A percentile compares a stretch with the other conserved stretches of the same genome.
Conservation (phyloP, 2,888 invertebrate genomes). For the Nebria brevicollis region DNA sequence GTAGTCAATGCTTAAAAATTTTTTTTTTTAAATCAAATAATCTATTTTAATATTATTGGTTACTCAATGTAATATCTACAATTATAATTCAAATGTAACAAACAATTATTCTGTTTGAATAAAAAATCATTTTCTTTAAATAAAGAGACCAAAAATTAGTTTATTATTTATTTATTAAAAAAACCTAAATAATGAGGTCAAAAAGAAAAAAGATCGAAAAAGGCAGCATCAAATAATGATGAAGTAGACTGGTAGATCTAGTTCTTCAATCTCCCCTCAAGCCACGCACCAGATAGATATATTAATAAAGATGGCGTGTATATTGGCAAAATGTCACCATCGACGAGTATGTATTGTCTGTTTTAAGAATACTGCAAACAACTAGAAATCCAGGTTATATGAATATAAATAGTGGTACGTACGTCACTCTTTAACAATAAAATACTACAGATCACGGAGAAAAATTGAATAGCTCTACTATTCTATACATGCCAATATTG, state of each 20-base stretch:
- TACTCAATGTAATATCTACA: neutral
- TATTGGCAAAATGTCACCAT: neutral
- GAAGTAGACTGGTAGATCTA: neutral
- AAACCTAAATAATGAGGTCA: no score
- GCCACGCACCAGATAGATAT: neutral
- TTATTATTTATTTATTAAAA: no score
- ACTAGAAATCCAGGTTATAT: neutral
- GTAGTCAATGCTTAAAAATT: neutral
- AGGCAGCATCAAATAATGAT: neutral
- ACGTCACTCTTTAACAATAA: no score
- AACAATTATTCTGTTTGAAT: neutral
- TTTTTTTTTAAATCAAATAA: neutral
- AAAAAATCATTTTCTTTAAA: no score
- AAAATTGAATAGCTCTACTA: no score
- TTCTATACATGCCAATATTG: no score
- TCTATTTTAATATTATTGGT: conserved; percentile 15
- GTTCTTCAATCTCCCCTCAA: neutral
- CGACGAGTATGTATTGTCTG: neutral
- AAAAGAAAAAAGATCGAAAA: neutral
- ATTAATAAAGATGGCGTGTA: neutral
- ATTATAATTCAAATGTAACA: neutral
- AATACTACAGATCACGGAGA: no score
- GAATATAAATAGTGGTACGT: neutral
- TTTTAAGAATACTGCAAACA: neutral
- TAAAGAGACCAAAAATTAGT: no score